Percentiles rank a stretch among this genome's conserved stretches.
Conservation (phyloP, 1,140 invertebrate genomes). For the Aphis gossypii region DNA sequence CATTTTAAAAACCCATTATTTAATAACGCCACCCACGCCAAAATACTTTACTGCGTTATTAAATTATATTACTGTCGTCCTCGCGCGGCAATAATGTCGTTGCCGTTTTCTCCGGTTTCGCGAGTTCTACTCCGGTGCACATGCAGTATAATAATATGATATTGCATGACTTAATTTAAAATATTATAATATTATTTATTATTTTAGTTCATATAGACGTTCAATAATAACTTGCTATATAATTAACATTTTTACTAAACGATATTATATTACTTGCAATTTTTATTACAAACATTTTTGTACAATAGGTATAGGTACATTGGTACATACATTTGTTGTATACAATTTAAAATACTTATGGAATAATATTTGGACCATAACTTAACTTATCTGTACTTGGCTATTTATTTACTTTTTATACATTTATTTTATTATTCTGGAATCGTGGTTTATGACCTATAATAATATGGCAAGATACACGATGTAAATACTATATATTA, state of each 20-base stretch:
- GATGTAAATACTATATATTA: neutral
- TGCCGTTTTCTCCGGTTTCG: neutral
- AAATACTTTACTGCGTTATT: neutral
- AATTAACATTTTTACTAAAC: neutral
- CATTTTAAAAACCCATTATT: constrained; percentile 43
- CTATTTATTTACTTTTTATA: no score
- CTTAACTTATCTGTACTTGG: no score
- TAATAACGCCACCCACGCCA: constrained; percentile 23
- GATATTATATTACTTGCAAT: no score
- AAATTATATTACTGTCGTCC: neutral
- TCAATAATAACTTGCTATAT: neutral
- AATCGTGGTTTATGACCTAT: neutral
- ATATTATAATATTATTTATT: neutral
- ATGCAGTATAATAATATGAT: no score
- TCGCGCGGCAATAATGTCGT: neutral
- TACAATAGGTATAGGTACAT: no score
- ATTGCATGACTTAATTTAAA: neutral
- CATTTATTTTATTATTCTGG: neutral
- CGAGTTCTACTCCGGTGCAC: neutral
- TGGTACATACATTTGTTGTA: no score
- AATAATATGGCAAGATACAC: neutral
- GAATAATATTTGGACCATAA: neutral
- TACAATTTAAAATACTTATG: neutral
- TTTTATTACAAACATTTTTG: no score
- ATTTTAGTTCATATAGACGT: neutral